These are phyloP conservation scores for Scaptomyza polygonia DNA, from an alignment of 2,888 invertebrate genomes.

Conservation along the genomic window DNA sequence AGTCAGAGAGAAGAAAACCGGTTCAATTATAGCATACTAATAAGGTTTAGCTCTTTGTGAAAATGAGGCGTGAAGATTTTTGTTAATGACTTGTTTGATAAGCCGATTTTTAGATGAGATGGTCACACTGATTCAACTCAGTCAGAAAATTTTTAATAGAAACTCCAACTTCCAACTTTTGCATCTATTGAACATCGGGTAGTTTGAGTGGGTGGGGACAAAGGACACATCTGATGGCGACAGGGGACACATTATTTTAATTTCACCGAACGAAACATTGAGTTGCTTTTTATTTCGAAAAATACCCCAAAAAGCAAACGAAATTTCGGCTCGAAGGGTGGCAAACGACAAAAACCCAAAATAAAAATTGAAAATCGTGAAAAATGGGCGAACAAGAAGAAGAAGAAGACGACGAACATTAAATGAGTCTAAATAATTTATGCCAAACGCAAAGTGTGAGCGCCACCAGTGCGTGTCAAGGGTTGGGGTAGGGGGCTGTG, in stretches of 20 bases:
- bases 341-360: slow-evolving; percentile 38
- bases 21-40: slow-evolving; percentile 19
- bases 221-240: slow-evolving; percentile 75
- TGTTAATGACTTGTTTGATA: neutral
- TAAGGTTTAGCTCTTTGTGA: slow-evolving; percentile 7
- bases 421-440: slow-evolving; percentile 80
- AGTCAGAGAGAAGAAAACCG: slow-evolving; percentile 32
- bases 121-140: slow-evolving; percentile 23
- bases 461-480: slow-evolving; percentile 16
- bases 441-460: slow-evolving; percentile 55
- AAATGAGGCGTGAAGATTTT: slow-evolving; percentile 32
- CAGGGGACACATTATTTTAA: slow-evolving; percentile 83
- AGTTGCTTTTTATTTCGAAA: slow-evolving; percentile 57
- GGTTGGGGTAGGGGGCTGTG: neutral
- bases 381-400: slow-evolving; percentile 30
- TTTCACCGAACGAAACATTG: slow-evolving; percentile 64
- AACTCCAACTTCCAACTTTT: neutral
- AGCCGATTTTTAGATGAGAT: neutral
- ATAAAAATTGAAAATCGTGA: slow-evolving; percentile 74
- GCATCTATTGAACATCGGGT: slow-evolving; percentile 1
- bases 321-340: slow-evolving; percentile 61
- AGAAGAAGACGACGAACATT: slow-evolving; percentile 52
- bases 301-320: slow-evolving; percentile 55
- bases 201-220: neutral
- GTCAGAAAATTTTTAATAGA: neutral